Conservation (phyloP, 2,797 vertebrate species). For the Gymnodraco acuticeps region DNA sequence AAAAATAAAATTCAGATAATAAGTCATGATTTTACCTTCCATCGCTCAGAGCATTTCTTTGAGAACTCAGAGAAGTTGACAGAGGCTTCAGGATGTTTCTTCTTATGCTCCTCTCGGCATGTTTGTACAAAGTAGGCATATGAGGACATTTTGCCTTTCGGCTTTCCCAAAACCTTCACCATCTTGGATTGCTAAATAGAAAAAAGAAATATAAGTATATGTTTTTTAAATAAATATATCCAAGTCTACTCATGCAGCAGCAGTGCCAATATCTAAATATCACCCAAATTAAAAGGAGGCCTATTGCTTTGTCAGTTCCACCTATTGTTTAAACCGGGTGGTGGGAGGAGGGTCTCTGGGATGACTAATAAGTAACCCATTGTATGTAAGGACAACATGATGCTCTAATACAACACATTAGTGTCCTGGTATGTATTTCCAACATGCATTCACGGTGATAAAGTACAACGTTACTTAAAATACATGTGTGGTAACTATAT, state of each 20-base stretch:
- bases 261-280: constrained; percentile 24
- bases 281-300: constrained; percentile 20
- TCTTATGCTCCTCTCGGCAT: constrained; percentile 98
- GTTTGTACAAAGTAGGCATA: constrained; percentile 99
- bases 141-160: constrained; percentile 98
- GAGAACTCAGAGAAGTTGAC: constrained; percentile 99
- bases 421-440: background rate
- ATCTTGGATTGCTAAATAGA: constrained; percentile 82
- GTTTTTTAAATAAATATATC: constrained; percentile 14
- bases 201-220: background rate
- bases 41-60: constrained; percentile 98
- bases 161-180: constrained; percentile 97
- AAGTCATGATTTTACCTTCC: constrained; percentile 88
- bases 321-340: constrained; percentile 75
- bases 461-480: background rate
- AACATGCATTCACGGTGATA: background rate
- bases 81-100: constrained; percentile 94
- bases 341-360: constrained; percentile 49
- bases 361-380: constrained; percentile 68
- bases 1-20: background rate
- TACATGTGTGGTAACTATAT: background rate
- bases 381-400: constrained; percentile 58
- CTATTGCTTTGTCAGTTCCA: constrained; percentile 65
- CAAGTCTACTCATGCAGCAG: background rate
- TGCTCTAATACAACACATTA: constrained; percentile 13